Evolutionary conservation across 2,797 vertebrate genomes (phyloP).

Genomic region (Urosaurus nigricauda): DNA sequence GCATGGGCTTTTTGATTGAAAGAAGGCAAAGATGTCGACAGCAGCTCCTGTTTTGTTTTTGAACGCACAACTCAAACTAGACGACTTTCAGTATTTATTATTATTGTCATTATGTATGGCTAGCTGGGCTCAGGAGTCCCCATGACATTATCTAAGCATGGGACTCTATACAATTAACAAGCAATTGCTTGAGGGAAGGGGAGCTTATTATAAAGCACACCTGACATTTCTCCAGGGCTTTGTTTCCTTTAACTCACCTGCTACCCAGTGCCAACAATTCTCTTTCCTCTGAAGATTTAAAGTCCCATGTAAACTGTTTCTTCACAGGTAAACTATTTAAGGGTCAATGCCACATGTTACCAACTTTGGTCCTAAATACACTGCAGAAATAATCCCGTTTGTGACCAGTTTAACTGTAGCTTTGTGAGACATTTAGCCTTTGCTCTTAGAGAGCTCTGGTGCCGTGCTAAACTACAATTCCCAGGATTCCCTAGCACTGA

Average conservation of each 20-base stretch:
- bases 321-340: slow-evolving; percentile 23
- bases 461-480: too few relatives aligned
- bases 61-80: not conserved
- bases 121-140: slow-evolving; percentile 50
- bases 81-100: not conserved
- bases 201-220: slow-evolving; percentile 56
- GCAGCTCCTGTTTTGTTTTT: not conserved
- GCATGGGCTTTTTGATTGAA: not conserved
- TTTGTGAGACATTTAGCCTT: too few relatives aligned
- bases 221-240: slow-evolving; percentile 65
- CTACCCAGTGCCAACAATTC: slow-evolving; percentile 48
- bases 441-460: too few relatives aligned
- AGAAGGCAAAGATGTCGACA: not conserved
- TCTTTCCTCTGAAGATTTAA: slow-evolving; percentile 10
- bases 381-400: too few relatives aligned
- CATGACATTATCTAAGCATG: slow-evolving; percentile 49
- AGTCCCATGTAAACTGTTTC: slow-evolving; percentile 3
- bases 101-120: not conserved
- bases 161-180: slow-evolving; percentile 61
- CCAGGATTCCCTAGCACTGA: too few relatives aligned
- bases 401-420: too few relatives aligned
- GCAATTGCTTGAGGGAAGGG: slow-evolving; percentile 66
- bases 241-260: slow-evolving; percentile 63
- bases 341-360: not conserved
- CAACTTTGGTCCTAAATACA: not conserved